phyloP scores from a whole-genome alignment of 2,113 vertebrate genomes.

The Onychostruthus taczanowskii region DNA sequence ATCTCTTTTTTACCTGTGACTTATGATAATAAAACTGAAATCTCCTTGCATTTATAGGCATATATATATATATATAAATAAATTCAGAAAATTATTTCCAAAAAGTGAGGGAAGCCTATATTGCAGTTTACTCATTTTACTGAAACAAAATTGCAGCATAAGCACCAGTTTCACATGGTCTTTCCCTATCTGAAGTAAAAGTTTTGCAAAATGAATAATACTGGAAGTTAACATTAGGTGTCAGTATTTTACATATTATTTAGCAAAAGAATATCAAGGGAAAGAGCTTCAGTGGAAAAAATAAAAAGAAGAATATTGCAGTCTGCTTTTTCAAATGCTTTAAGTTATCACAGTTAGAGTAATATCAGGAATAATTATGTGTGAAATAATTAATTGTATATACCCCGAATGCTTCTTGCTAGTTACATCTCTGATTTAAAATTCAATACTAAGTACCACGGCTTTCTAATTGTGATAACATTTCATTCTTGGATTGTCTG shows the following conservation, averaged over 20 bases:
- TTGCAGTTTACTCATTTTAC: neutral
- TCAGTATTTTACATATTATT: slow-evolving; percentile 81
- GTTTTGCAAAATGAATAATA: slow-evolving; percentile 64
- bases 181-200: neutral
- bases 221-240: slow-evolving; percentile 79
- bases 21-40: neutral
- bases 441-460: slow-evolving; percentile 9
- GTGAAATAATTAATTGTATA: slow-evolving; percentile 41
- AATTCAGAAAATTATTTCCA: neutral
- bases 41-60: neutral
- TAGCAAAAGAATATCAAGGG: slow-evolving; percentile 24
- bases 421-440: slow-evolving; percentile 35
- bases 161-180: neutral
- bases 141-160: neutral
- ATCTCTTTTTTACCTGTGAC: neutral
- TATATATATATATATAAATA: neutral
- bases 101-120: neutral
- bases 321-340: slow-evolving; percentile 34
- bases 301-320: neutral
- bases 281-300: neutral
- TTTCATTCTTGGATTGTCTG: neutral
- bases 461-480: neutral
- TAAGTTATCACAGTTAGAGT: neutral
- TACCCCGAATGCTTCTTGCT: neutral
- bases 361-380: slow-evolving; percentile 3